Evolutionary conservation across 2,113 vertebrate genomes (phyloP).

Genomic region (Microcebus griseorufus): DNA sequence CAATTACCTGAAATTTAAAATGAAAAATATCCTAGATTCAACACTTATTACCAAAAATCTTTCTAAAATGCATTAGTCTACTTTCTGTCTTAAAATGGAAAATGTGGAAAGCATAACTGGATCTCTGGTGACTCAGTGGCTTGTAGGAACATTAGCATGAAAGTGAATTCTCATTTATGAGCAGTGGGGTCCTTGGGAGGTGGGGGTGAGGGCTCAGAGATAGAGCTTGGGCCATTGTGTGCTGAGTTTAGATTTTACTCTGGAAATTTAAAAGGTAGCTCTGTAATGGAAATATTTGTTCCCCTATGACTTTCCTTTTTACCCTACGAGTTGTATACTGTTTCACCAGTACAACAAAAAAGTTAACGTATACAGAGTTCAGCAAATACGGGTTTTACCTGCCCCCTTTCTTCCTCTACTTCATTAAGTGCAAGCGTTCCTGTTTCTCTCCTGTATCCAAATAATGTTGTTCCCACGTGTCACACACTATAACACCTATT

Average conservation of each 20-base stretch:
- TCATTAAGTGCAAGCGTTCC: not conserved
- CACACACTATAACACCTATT: accelerated
- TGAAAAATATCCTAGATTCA: not conserved
- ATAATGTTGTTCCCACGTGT: too few relatives aligned
- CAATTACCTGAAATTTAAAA: slow-evolving; percentile 24
- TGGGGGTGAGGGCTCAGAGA: not conserved
- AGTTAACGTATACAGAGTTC: not conserved
- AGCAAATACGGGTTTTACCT: too few relatives aligned
- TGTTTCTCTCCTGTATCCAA: not conserved
- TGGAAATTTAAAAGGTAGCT: not conserved
- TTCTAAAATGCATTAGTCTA: not conserved
- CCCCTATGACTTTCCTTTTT: not conserved
- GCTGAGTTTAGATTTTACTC: not conserved
- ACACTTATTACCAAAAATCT: not conserved
- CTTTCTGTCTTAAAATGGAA: not conserved
- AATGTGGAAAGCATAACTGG: not conserved
- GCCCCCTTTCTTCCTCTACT: not conserved
- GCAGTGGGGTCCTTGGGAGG: not conserved
- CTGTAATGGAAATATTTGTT: not conserved
- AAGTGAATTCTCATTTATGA: not conserved
- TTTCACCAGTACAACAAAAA: not conserved
- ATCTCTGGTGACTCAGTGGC: not conserved
- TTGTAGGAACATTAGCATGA: not conserved
- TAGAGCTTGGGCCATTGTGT: not conserved
- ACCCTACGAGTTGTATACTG: not conserved